These are phyloP conservation scores for Lumbricus terrestris DNA, from an alignment of 2,888 invertebrate genomes.

Conservation along the genomic window DNA sequence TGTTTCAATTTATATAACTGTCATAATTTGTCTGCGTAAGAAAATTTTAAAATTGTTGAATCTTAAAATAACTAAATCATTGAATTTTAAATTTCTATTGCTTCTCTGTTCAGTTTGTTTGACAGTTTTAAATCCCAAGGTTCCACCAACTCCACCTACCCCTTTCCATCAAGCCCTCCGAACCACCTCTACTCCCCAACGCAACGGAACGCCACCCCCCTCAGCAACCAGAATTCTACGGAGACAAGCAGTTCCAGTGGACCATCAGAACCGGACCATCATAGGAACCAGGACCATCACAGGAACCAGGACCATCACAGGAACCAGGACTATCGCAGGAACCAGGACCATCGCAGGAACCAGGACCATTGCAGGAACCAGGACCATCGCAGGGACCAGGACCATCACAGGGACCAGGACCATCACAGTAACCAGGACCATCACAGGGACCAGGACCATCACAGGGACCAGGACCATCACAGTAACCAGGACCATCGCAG, in stretches of 20 bases:
- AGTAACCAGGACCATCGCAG: no score
- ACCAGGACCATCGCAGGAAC: no score
- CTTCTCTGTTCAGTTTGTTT: not conserved
- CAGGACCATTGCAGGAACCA: no score
- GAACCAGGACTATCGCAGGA: no score
- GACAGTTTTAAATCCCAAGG: constrained; percentile 3
- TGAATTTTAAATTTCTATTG: not conserved
- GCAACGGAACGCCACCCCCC: not conserved
- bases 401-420: not conserved
- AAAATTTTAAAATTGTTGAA: no score
- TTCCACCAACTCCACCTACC: not conserved
- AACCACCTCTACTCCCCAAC: not conserved
- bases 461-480: not conserved
- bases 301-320: no score
- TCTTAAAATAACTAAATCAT: no score
- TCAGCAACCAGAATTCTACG: not conserved
- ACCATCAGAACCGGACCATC: no score
- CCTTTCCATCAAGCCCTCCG: not conserved
- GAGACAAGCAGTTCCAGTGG: not conserved
- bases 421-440: no score
- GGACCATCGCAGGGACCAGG: not conserved
- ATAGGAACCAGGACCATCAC: no score
- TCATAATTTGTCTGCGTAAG: no score
- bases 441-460: not conserved
- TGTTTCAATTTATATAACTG: not conserved